These are phyloP conservation scores for Cheilosia soror DNA, from an alignment of 2,888 invertebrate species.

Conservation along the genomic window DNA sequence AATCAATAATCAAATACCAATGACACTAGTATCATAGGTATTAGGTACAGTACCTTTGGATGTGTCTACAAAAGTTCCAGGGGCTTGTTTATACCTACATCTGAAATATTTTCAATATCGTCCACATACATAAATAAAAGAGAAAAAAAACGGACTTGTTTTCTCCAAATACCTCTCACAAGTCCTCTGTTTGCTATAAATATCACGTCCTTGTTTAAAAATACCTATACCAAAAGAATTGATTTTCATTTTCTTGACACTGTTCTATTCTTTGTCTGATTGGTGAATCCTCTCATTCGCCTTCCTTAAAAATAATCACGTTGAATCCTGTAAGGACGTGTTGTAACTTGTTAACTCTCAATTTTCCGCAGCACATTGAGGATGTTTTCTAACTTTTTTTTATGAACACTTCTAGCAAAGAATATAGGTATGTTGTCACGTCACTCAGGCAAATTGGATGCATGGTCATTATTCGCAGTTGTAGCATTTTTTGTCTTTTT, in stretches of 20 bases:
- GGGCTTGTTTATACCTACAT: background rate
- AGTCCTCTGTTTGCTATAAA: conserved; percentile 40
- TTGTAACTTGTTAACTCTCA: conserved; percentile 57
- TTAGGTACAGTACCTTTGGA: no score
- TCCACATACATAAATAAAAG: background rate
- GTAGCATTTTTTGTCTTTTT: conserved; percentile 17
- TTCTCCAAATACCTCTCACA: conserved; percentile 22
- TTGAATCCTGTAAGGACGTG: conserved; percentile 41
- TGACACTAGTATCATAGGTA: no score
- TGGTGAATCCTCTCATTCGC: conserved; percentile 5
- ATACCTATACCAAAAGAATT: background rate
- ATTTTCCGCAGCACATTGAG: conserved; percentile 16
- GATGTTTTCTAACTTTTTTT: conserved; percentile 23
- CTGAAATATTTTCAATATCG: conserved; percentile 3
- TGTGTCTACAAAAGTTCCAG: no score
- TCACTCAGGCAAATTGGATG: no score
- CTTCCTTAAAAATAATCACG: background rate
- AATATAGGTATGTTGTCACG: no score
- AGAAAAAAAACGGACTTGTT: background rate
- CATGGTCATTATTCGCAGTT: conserved; percentile 28
- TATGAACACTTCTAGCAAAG: background rate
- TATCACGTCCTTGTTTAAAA: conserved; percentile 38
- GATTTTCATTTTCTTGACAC: background rate
- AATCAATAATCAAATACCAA: no score
- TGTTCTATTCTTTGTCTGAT: background rate